Evolutionary conservation across 2,113 vertebrate species (phyloP).

Genomic region (Mormoops blainvillei): DNA sequence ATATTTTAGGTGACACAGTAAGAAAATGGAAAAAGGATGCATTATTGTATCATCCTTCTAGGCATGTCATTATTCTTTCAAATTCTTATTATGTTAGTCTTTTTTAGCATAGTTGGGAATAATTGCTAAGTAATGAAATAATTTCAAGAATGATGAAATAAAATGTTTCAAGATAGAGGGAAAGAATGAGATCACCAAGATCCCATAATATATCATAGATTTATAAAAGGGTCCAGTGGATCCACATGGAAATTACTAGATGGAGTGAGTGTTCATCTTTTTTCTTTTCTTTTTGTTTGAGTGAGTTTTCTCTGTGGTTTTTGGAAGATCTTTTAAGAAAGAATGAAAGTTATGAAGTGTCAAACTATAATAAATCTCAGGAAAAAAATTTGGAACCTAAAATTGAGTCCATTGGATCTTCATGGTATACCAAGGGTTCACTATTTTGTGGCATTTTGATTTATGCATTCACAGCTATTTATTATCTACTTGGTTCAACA

Average conservation of each 20-base stretch:
- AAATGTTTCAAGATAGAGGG: not conserved
- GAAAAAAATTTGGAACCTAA: not conserved
- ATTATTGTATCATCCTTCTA: not conserved
- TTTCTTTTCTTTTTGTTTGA: not conserved
- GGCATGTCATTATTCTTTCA: not conserved
- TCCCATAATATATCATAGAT: not conserved
- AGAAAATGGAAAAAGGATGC: not conserved
- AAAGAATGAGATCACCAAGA: not conserved
- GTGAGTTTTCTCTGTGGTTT: not conserved
- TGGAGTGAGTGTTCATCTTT: not conserved
- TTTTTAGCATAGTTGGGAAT: not conserved
- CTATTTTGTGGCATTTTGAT: not conserved
- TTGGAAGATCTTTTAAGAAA: not conserved
- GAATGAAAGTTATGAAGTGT: not conserved
- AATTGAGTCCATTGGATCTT: not conserved
- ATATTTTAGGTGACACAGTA: not conserved
- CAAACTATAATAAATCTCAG: not conserved
- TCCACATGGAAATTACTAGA: not conserved
- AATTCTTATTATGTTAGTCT: not conserved
- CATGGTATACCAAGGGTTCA: not conserved
- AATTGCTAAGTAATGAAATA: not conserved
- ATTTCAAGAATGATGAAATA: not conserved
- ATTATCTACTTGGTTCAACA: not conserved
- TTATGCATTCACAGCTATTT: not conserved
- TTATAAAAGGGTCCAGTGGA: not conserved